A percentile compares a stretch with the other conserved stretches of the same genome.
These are phyloP conservation scores for Anastrepha ludens DNA, from an alignment of 1,140 invertebrate species.

Conservation along the genomic window DNA sequence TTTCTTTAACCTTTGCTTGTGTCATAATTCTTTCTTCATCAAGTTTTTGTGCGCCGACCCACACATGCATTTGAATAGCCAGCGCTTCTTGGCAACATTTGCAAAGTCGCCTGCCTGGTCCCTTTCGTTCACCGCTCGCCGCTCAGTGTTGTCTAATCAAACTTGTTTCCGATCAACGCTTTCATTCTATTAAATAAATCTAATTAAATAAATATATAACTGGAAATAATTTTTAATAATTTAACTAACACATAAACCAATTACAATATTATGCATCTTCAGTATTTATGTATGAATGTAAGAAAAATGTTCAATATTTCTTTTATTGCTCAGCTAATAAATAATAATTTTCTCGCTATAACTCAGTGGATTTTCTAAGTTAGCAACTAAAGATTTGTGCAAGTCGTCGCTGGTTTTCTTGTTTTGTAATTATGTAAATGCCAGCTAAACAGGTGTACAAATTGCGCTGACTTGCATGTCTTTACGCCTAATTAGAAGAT, in stretches of 20 bases:
- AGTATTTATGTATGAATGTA: neutral
- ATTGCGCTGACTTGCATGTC: slow-evolving; percentile 44
- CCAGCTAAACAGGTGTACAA: slow-evolving; percentile 9
- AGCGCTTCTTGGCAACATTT: neutral
- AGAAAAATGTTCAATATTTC: slow-evolving; percentile 1
- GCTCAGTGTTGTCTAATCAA: neutral
- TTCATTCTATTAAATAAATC: slow-evolving; percentile 9
- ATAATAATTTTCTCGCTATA: neutral
- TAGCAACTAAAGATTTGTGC: slow-evolving; percentile 3
- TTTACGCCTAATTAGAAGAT: slow-evolving; percentile 36
- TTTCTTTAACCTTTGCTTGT: too few relatives aligned
- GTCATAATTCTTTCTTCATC: neutral
- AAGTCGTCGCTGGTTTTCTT: neutral
- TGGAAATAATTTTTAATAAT: neutral
- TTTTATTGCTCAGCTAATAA: neutral
- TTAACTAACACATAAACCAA: neutral
- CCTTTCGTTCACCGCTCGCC: neutral
- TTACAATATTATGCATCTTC: neutral
- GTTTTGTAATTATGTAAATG: slow-evolving; percentile 7
- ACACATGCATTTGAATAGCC: neutral
- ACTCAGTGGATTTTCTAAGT: neutral
- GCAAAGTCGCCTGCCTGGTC: neutral
- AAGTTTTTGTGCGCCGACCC: neutral
- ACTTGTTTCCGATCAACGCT: slow-evolving; percentile 10
- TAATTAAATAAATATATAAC: slow-evolving; percentile 2